Base-by-base conservation (phyloP, 2,797 vertebrate genomes). In the Centroberyx gerrardi region DNA sequence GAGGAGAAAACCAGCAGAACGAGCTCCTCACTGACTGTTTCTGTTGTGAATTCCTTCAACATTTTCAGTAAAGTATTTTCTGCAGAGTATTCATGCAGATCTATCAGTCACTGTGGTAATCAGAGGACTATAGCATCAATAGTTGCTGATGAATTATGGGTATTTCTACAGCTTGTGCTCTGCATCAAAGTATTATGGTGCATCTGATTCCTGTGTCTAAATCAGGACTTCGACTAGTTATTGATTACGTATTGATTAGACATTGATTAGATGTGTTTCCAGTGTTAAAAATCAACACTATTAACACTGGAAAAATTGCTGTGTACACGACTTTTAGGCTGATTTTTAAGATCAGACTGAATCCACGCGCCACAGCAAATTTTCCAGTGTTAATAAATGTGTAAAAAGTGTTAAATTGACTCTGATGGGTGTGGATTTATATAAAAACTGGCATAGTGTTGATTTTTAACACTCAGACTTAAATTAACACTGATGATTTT, bases 1-100 rank as follows among this genome's bases (percentile, higher is more conserved):
- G 64, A 44, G 33, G 55, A 40, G 56, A 60, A 60, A 9, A 58
- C 51, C 7, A 52, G 18, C 17, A 54, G 40, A 54, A 54, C 8
- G 18, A 53, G 1, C 7, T 53, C 51, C n/a, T 53, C 22, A 3
- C 51, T 10, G 17, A 22, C 18, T 54, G 13, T 42, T 12, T 55
- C 8, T 55, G 22, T 7, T 54, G 52, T 27, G 2, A 28, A 10
- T 54, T 49, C 8, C 48, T 18, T n/a, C 8, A 49, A 49, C 48
- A 31, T 56, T 56, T 56, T 29, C 29, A 56, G 12, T 13, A 14
- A 28, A 9, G 9, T 27, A 7, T 27, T 56, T 56, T 13, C 28
- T 56, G 29, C 12, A 9, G 7, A 52, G 22, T 52, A 31, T 56
- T 56, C 3, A 28, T 56, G 14, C 14, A 29, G 31, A 56, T 56